Evolutionary conservation across 2,888 invertebrate species (phyloP).

Genomic region (Caenorhabditis sp.): DNA sequence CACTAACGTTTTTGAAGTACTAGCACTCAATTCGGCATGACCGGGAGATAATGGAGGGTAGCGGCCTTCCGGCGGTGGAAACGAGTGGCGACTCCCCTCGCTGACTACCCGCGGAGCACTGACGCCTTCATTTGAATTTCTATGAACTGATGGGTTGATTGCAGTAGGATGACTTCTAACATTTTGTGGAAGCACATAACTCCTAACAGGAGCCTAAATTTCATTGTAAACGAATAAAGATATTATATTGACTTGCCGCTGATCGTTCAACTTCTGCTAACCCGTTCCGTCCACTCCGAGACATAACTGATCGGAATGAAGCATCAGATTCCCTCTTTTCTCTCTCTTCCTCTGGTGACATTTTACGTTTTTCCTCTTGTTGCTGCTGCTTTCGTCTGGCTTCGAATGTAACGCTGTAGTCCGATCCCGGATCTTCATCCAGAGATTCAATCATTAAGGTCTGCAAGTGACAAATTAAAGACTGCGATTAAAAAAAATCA

Average conservation of each 20-base stretch:
- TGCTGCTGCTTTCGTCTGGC: conserved; percentile 1
- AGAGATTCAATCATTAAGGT: too few species aligned
- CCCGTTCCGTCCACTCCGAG: neutral
- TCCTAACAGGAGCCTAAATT: neutral
- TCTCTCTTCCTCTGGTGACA: too few species aligned
- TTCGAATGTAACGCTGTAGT: neutral
- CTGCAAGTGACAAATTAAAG: too few species aligned
- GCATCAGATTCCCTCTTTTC: neutral
- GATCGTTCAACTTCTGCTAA: neutral
- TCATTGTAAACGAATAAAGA: neutral
- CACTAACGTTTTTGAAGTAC: neutral
- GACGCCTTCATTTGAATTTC: neutral
- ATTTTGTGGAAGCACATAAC: neutral
- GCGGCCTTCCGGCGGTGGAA: conserved; percentile 1
- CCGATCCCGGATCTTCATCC: neutral
- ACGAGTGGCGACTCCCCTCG: neutral
- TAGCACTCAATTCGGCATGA: too few species aligned
- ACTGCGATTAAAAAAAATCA: too few species aligned
- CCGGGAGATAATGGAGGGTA: neutral
- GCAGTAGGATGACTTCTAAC: neutral
- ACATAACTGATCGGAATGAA: neutral
- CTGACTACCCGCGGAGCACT: neutral
- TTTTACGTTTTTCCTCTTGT: neutral
- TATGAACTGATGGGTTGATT: neutral
- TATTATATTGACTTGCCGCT: neutral